Base-by-base conservation (phyloP, 1,140 invertebrate genomes). In the Aphis gossypii region DNA sequence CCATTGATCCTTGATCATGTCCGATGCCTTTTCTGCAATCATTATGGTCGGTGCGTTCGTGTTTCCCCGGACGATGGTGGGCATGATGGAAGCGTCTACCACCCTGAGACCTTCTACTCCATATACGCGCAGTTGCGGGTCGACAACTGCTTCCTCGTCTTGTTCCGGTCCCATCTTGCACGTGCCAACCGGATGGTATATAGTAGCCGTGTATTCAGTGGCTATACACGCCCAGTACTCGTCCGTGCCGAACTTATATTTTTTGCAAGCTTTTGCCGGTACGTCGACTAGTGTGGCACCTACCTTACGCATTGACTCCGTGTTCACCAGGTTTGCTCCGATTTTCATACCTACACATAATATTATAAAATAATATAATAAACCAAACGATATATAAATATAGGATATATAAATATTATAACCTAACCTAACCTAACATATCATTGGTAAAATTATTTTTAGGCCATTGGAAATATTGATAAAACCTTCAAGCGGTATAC, bases 171-270 rank as follows among this genome's bases (percentile, higher is more conserved):
- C 96, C 96, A 96, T 96, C 94, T 95, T 96, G 93, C 95, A 95
- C 20, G 96, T 96, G 35, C 96, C 97, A 0, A 97, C 97, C 95
- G 97, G 96, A 94, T 98, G 98, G 94, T 98, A 98, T 91, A 98
- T 98, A 0, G 98, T 98, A 96, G 97, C 96, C 0, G 97, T 98
- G 94, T 98, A 98, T 94, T 98, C 97, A 48, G 97, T 95, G 2
- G 97, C 96, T 18, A 96, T 96, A 94, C 98, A 98, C 93, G 97
- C 96, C 97, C 98, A 98, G 93, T 98, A 98, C 30, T 97, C 97
- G 94, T 98, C 98, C 0, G 97, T 97, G 94, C 96, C 98, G 0
- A 96, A 95, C 0, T 96, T 96, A n/a, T 98, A 94, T 94, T 97
- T 97, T 94, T 97, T 97, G 94, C 97, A 98, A 94, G 97, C 97